Base-by-base conservation (phyloP, 92 coral and sea anemone species). In the Palythoa grandiflora region DNA sequence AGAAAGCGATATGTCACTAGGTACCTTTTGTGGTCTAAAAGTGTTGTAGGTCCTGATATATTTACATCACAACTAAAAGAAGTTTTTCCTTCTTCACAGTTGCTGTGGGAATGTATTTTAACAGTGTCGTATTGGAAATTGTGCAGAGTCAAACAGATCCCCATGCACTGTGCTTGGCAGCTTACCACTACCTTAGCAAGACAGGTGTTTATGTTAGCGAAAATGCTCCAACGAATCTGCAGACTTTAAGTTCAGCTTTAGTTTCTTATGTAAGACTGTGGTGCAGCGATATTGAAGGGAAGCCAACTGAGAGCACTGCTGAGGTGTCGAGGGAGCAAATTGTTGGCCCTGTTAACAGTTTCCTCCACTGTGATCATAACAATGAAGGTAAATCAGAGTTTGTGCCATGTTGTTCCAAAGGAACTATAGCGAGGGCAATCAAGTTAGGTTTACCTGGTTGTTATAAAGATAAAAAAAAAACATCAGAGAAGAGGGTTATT, bases 51-150 rank as follows among this genome's bases (percentile, higher is more conserved):
- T 28, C 28, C 28, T 28, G 28, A 28, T 28, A 28, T 28, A 10
- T 28, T 15, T 68, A 14, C 28, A 76, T 44, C 5, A n/a, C 13
- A 20, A 37, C 60, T 68, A 28, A 5, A 3, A 48, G 2, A 10
- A 44, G 9, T 35, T 35, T 70, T 36, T 10, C 39, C 48, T 70
- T 70, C 38, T 38, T 57, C 71, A 19, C 84, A 96, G 99, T 89
- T 57, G 68, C 87, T 59, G 68, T 96, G 39, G 96, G 94, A 39
- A 83, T 74, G 44, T 96, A 91, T 85, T 70, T 96, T 75, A 96
- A 95, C 38, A 86, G 91, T 65, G 97, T 96, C 7, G 73, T 95
- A 60, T 92, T 92, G 21, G 92, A 96, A 38, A 85, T 95, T 76
- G 85, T 96, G 37, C 92, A 91, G 60, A 71, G 90, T 40, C 90